phyloP scores from a whole-genome alignment of 1,140 invertebrate genomes.

The Sinella curviseta region DNA sequence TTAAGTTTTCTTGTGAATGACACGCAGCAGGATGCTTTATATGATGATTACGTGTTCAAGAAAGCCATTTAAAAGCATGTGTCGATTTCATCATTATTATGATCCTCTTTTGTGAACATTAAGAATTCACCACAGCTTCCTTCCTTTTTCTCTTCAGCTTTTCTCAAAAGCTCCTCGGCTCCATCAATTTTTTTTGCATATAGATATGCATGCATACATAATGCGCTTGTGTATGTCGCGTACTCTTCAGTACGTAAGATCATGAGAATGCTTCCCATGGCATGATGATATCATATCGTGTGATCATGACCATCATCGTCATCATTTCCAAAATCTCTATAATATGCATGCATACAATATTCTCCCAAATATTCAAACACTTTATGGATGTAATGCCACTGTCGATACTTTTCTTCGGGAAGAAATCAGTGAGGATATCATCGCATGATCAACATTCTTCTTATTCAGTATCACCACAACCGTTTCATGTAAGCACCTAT shows the following conservation, averaged over 20 bases:
- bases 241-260: too few species aligned
- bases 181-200: neutral
- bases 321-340: slow-evolving; percentile 4
- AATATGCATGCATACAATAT: neutral
- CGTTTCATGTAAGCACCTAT: too few species aligned
- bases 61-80: slow-evolving; percentile 20
- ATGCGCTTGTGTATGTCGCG: neutral
- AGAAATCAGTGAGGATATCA: neutral
- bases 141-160: neutral
- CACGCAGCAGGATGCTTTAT: neutral
- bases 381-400: neutral
- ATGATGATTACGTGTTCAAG: neutral
- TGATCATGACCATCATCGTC: neutral
- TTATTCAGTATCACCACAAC: too few species aligned
- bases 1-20: too few species aligned
- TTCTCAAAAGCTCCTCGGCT: neutral
- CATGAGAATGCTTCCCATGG: neutral
- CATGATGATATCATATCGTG: neutral
- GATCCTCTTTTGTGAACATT: neutral
- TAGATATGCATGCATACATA: neutral
- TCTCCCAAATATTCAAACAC: neutral
- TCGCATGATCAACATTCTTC: too few species aligned
- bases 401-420: neutral
- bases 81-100: slow-evolving; percentile 20
- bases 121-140: neutral